Evolutionary conservation across 2,888 invertebrate species (phyloP), one percentile per base, ranked within the genome.

Genomic region (Tolmerus cingulatus): DNA sequence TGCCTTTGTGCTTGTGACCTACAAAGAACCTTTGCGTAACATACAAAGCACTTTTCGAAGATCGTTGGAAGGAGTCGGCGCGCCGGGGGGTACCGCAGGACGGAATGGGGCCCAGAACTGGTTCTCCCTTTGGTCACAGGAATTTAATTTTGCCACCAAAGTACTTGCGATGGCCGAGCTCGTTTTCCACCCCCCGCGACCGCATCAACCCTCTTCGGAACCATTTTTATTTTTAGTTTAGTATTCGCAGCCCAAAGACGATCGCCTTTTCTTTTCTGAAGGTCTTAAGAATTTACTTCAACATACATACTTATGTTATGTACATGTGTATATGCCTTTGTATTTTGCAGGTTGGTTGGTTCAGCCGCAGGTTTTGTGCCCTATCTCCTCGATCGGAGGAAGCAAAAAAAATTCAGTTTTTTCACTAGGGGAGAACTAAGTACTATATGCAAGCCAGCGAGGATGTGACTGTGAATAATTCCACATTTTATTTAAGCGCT

Each of bases 11-110:
- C 89, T 88, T 89, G 89, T 90, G 90, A 90, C 90, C 90, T 90
- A 90, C 87, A 90, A 90, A 90, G 89, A 90, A 89, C 90, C 89
- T 89, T 90, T 90, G 90, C 89, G 89, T 90, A 90, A 90, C 88
- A 88, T 87, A 85, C 46, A 85, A 5, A 16, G 43, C 85, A 46
- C 46, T 30, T 51, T 37, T 51, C 14, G 82, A 40, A 23, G 79
- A 51, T 51, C 51, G 9, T 16, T 55, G 14, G 79, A 40, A 37
- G 27, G 66, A 66, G 66, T 66, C 12, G 74, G 74, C 19, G 43
- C 43, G 27, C n/a, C n/a, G 30, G 30, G 74, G 43, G 12, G 30
- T n/a, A n/a, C n/a, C n/a, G 30, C 12, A 23, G 55, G 43, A 34
- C n/a, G 16, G n/a, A 81, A 55, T 78, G 57, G 5, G 16, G 57